Base-by-base conservation (phyloP, 2,888 invertebrate species). In the Pandemis heparana region DNA sequence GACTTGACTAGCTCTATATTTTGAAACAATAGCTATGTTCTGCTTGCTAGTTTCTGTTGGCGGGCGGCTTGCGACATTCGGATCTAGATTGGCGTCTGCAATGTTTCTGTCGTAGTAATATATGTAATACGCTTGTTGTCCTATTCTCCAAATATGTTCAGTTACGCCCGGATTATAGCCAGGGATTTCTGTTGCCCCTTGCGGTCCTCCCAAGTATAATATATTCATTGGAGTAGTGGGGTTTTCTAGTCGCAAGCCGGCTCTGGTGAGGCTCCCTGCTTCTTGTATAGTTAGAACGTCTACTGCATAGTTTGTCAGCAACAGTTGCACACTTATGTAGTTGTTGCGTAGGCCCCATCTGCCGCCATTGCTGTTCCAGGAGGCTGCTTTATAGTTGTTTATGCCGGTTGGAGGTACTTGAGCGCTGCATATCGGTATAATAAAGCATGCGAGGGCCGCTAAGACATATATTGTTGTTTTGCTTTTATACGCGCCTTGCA, bases 131-230 rank as follows among this genome's bases (percentile, higher is more conserved):
- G n/a, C 48, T 5, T 51, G 46, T 46, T 46, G 48, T 51, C 48
- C 48, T 51, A 51, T n/a, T n/a, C 48, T 51, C n/a, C n/a, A 51
- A n/a, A 51, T n/a, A 51, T 51, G 48, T 51, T 51, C 48, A 12
- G 48, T 51, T 1, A 51, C n/a, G 48, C 48, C 48, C 5, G n/a
- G 48, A 16, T 51, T 51, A n/a, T n/a, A 3, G 16, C 8, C n/a
- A 5, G 7, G 16, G 16, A n/a, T 7, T 51, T 51, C 48, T 51
- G 8, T 5, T 51, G 5, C n/a, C n/a, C 48, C 16, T n/a, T 51
- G n/a, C 16, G 5, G 16, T 51, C n/a, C 48, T 51, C 6, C n/a
- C n/a, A 51, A 6, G n/a, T 5, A 51, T n/a, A 51, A 16, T 51
- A 51, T 16, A n/a, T 51, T n/a, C 48, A 51, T 51, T n/a, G n/a